phyloP scores from a whole-genome alignment of 2,113 vertebrate species.

The Leuciscus idus region DNA sequence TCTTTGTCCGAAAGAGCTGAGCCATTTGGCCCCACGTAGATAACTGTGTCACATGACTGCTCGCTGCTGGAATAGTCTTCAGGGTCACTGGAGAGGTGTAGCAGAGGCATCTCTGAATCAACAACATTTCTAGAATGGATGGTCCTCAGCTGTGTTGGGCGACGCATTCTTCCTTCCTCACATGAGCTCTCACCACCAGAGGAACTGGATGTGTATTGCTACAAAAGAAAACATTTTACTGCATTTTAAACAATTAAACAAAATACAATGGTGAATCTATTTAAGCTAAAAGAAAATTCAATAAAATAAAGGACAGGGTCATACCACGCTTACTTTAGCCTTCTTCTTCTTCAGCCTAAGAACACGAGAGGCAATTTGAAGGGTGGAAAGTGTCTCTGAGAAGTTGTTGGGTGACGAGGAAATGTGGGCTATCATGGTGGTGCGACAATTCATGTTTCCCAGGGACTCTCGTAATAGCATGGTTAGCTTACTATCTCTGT shows the following conservation, averaged over 20 bases:
- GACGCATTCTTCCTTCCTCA: constrained; percentile 95
- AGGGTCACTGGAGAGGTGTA: constrained; percentile 89
- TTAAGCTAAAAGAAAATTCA: background rate
- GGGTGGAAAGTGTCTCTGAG: constrained; percentile 92
- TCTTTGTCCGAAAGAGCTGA: constrained; percentile 94
- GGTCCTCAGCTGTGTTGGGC: constrained; percentile 92
- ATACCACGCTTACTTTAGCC: constrained; percentile 88
- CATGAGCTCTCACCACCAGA: constrained; percentile 98
- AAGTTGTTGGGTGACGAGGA: constrained; percentile 89
- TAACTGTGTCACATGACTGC: constrained; percentile 98
- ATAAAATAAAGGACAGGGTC: constrained; percentile 40
- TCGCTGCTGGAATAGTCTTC: constrained; percentile 98
- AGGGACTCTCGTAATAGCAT: constrained; percentile 98
- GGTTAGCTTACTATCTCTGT: constrained; percentile 98
- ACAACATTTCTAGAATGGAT: constrained; percentile 85
- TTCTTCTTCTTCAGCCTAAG: constrained; percentile 99
- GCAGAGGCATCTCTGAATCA: constrained; percentile 85
- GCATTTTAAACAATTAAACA: background rate
- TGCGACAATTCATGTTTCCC: constrained; percentile 98
- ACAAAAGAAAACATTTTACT: constrained; percentile 46
- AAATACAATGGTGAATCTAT: background rate
- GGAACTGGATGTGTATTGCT: constrained; percentile 96
- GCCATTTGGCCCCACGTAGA: constrained; percentile 95
- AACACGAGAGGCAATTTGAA: constrained; percentile 95
- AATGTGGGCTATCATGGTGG: constrained; percentile 99